Conservation (phyloP, 2,888 invertebrate species). For the Drosophila fungiperda region DNA sequence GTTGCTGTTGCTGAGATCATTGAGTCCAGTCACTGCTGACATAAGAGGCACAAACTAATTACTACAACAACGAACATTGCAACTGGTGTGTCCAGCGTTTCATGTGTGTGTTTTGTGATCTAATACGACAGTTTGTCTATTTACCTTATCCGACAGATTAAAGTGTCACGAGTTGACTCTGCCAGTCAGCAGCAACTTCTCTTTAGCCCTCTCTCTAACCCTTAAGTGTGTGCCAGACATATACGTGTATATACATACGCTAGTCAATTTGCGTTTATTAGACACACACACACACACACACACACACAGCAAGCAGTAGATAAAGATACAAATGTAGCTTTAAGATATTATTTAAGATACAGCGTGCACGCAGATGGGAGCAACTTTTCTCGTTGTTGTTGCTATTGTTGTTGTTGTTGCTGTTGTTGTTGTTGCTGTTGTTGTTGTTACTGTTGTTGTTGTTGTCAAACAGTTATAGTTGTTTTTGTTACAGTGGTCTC, state of each 20-base stretch:
- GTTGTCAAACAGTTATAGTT: conserved; percentile 11
- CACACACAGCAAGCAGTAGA: conserved; percentile 45
- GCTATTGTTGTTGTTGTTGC: conserved; percentile 10
- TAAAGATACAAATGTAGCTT: conserved; percentile 40
- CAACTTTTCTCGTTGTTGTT: conserved; percentile 3
- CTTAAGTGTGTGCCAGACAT: neutral
- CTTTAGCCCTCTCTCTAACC: neutral
- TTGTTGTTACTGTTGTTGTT: conserved; percentile 5
- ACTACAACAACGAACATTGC: conserved; percentile 11
- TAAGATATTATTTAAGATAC: conserved; percentile 45
- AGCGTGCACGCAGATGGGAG: conserved; percentile 24
- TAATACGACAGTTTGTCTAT: conserved; percentile 65
- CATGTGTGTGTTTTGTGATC: conserved; percentile 47
- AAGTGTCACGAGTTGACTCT: conserved; percentile 67
- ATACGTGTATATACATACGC: neutral
- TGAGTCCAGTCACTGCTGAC: conserved; percentile 33
- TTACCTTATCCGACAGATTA: conserved; percentile 73
- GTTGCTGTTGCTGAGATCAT: conserved; percentile 39
- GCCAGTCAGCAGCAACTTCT: neutral
- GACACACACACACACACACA: conserved; percentile 58
- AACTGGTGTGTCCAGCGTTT: conserved; percentile 25
- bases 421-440: conserved; percentile 3
- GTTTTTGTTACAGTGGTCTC: conserved; percentile 10
- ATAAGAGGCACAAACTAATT: conserved; percentile 21
- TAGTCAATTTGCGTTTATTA: conserved; percentile 75